These are phyloP conservation scores for Chymomyza caudatula DNA, from an alignment of 2,888 invertebrate species.

Conservation along the genomic window DNA sequence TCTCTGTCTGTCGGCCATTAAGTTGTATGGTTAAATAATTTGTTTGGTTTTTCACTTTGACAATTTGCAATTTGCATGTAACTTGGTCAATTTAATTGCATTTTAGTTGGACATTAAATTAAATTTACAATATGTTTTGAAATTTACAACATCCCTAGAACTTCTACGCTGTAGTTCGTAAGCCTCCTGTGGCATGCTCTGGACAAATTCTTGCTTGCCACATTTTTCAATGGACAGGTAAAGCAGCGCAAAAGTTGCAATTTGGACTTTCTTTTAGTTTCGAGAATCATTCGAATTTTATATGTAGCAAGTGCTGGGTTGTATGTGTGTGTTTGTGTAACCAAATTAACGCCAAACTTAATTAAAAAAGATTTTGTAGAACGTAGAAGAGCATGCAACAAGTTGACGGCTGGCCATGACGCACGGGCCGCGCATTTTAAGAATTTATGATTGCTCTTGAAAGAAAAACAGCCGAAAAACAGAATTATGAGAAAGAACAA, in stretches of 20 bases:
- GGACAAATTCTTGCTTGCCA: no score
- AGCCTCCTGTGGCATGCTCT: neutral
- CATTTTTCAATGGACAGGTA: no score
- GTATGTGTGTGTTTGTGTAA: neutral
- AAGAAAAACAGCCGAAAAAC: slow-evolving; percentile 28
- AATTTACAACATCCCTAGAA: no score
- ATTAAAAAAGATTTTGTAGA: neutral
- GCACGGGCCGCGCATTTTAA: slow-evolving; percentile 45
- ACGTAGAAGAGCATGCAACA: slow-evolving; percentile 50
- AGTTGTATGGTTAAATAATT: neutral
- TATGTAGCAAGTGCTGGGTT: no score
- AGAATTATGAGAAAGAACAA: slow-evolving; percentile 26
- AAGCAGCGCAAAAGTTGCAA: no score
- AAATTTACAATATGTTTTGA: neutral
- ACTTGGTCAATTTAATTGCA: slow-evolving; percentile 26
- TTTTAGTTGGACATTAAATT: neutral
- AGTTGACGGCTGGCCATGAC: slow-evolving; percentile 66
- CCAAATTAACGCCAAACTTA: neutral
- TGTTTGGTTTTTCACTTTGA: slow-evolving; percentile 39
- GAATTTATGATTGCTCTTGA: slow-evolving; percentile 65
- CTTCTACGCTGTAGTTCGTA: no score
- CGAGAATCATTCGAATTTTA: no score
- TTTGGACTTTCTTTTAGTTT: no score
- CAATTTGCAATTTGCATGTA: slow-evolving; percentile 39
- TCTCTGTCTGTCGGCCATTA: neutral